These are phyloP conservation scores for Bryconaethiops microstoma DNA, from an alignment of 2,797 vertebrate genomes.

Conservation along the genomic window DNA sequence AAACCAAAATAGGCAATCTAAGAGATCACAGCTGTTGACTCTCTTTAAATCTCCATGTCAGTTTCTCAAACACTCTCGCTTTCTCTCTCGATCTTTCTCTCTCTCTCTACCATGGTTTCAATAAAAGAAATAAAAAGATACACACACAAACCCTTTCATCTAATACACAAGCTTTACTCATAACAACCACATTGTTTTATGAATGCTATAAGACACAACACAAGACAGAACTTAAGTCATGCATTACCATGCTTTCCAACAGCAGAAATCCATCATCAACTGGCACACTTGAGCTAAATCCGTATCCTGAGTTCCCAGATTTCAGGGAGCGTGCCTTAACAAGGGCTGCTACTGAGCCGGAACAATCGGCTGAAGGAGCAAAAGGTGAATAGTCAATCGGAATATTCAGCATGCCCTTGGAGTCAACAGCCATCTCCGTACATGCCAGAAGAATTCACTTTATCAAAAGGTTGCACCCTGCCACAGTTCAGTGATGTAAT, in stretches of 20 bases:
- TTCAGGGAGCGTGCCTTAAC: slow-evolving; percentile 42
- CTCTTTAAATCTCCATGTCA: slow-evolving; percentile 34
- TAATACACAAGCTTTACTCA: slow-evolving; percentile 39
- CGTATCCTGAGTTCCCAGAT: slow-evolving; percentile 34
- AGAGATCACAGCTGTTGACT: slow-evolving; percentile 42
- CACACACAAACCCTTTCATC: slow-evolving; percentile 17
- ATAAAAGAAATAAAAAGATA: slow-evolving; percentile 16
- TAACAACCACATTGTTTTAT: slow-evolving; percentile 42
- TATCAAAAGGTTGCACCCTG: slow-evolving; percentile 61
- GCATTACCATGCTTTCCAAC: slow-evolving; percentile 34
- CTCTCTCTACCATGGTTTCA: background rate
- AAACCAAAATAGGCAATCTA: slow-evolving; percentile 35
- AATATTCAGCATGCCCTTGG: slow-evolving; percentile 59
- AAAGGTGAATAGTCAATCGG: slow-evolving; percentile 63
- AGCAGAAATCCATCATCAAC: slow-evolving; percentile 40
- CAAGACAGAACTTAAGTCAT: slow-evolving; percentile 34
- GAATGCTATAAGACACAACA: slow-evolving; percentile 28
- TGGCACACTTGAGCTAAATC: slow-evolving; percentile 38
- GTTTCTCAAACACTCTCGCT: slow-evolving; percentile 1
- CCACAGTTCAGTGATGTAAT: slow-evolving; percentile 63
- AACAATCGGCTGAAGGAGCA: slow-evolving; percentile 55
- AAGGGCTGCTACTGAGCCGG: slow-evolving; percentile 33
- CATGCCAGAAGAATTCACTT: slow-evolving; percentile 63
- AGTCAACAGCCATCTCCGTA: slow-evolving; percentile 53
- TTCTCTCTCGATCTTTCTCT: background rate